phyloP scores from a whole-genome alignment of 2,888 invertebrate species.

The Aphidius colemani region DNA sequence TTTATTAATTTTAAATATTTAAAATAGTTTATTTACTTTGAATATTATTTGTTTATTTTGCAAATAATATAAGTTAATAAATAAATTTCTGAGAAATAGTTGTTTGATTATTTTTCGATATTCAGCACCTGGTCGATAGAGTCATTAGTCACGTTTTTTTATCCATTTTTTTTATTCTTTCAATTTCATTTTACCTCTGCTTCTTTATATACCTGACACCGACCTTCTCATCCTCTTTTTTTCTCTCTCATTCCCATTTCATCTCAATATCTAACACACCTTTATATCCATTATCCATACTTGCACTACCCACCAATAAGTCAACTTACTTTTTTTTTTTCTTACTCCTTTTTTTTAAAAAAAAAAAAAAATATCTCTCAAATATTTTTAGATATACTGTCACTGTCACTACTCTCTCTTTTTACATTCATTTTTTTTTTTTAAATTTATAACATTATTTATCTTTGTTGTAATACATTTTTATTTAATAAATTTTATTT shows the following conservation, averaged over 20 bases:
- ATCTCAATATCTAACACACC: slow-evolving; percentile 6
- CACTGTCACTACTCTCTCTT: too few species aligned
- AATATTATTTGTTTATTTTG: too few species aligned
- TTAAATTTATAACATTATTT: not conserved
- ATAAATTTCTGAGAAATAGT: too few species aligned
- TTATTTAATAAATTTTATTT: too few species aligned
- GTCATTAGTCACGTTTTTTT: slow-evolving; percentile 51
- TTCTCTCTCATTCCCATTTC: slow-evolving; percentile 1
- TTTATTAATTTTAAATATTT: too few species aligned
- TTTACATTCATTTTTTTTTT: slow-evolving; percentile 1
- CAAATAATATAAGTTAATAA: too few species aligned
- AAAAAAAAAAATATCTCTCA: not conserved
- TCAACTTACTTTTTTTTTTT: too few species aligned
- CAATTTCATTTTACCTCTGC: slow-evolving; percentile 26
- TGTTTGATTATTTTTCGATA: slow-evolving; percentile 12
- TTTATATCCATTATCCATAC: slow-evolving; percentile 12
- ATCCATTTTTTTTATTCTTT: slow-evolving; percentile 38
- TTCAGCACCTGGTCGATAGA: slow-evolving; percentile 47
- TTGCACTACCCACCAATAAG: too few species aligned
- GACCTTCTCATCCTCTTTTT: slow-evolving; percentile 9
- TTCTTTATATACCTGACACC: slow-evolving; percentile 18
- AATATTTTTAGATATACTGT: too few species aligned
- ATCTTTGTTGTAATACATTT: too few species aligned
- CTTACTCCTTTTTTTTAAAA: not conserved
- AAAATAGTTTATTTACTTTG: too few species aligned